phyloP scores from a whole-genome alignment of 92 coral and sea anemone genomes.

The Epizoanthus rinbou region DNA sequence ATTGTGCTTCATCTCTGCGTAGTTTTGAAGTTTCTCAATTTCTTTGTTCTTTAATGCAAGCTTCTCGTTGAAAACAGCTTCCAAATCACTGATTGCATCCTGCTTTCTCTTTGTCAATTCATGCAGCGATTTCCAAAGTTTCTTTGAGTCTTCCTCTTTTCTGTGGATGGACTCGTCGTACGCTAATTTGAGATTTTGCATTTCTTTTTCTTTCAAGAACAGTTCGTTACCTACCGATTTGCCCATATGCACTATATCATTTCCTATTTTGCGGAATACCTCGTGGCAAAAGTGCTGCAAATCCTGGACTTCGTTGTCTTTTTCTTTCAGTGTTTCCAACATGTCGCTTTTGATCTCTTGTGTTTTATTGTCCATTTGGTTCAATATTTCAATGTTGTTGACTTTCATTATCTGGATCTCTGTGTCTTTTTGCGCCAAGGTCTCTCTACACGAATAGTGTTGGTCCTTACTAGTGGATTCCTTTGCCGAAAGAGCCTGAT shows the following conservation, averaged over 20 bases:
- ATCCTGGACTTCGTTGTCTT: slow-evolving; percentile 23
- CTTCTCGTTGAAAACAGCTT: background rate
- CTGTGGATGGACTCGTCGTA: background rate
- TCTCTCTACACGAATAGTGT: background rate
- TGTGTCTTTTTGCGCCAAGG: background rate
- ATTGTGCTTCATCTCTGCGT: slow-evolving; percentile 1
- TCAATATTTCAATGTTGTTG: background rate
- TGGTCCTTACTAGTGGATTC: background rate
- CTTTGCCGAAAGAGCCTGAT: background rate
- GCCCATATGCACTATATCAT: slow-evolving; percentile 6
- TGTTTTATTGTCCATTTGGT: slow-evolving; percentile 2
- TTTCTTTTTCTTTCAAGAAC: slow-evolving; percentile 26
- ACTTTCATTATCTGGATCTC: slow-evolving; percentile 12
- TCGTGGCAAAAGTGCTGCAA: slow-evolving; percentile 24
- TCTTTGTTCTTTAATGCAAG: slow-evolving; percentile 18
- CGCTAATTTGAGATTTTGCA: background rate
- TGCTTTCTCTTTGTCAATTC: slow-evolving; percentile 21
- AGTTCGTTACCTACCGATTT: slow-evolving; percentile 24
- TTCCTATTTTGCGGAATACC: slow-evolving; percentile 15
- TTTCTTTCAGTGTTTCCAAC: background rate
- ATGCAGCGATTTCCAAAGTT: slow-evolving; percentile 13
- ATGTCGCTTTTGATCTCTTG: background rate
- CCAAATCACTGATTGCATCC: background rate
- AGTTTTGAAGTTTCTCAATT: slow-evolving; percentile 11
- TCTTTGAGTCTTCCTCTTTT: slow-evolving; percentile 19